These are phyloP conservation scores for Oscheius sp. DNA, from an alignment of 2,888 invertebrate genomes.

Conservation along the genomic window DNA sequence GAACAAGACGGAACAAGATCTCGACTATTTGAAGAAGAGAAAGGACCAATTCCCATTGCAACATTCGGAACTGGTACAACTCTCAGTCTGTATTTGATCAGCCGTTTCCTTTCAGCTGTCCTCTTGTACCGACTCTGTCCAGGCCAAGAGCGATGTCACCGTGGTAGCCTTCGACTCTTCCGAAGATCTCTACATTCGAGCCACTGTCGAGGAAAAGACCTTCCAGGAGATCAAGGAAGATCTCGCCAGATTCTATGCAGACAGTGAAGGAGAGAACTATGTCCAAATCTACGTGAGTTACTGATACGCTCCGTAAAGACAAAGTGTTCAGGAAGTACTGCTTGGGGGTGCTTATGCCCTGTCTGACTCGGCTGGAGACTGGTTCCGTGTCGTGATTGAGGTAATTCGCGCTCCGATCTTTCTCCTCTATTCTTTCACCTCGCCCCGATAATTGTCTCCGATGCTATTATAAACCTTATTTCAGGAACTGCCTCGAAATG, in stretches of 20 bases:
- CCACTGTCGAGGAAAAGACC: conserved; percentile 30
- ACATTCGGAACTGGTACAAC: conserved; percentile 45
- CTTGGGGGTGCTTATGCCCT: conserved; percentile 58
- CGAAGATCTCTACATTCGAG: conserved; percentile 38
- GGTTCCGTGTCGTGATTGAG: conserved; percentile 55
- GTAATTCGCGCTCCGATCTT: conserved; percentile 25
- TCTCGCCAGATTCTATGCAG: conserved; percentile 36
- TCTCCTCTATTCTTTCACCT: neutral
- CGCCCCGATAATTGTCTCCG: neutral
- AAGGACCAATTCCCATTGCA: conserved; percentile 53
- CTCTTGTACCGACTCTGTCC: neutral
- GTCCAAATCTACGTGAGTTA: conserved; percentile 54
- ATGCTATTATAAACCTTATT: neutral
- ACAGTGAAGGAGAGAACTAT: conserved; percentile 41
- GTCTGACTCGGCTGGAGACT: conserved; percentile 55
- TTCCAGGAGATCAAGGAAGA: conserved; percentile 36
- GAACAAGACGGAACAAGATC: conserved; percentile 43
- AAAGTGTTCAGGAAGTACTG: conserved; percentile 50
- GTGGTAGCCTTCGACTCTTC: conserved; percentile 40
- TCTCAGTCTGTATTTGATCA: neutral
- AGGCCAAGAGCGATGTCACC: conserved; percentile 22
- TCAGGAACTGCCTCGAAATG: conserved; percentile 49
- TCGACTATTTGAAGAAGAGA: conserved; percentile 45
- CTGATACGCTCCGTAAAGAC: neutral
- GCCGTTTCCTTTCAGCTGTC: conserved; percentile 29